Percentiles rank a stretch among this genome's conserved stretches.
These are phyloP conservation scores for Leptatherina wallacei DNA, from an alignment of 2,797 vertebrate species.

Conservation along the genomic window DNA sequence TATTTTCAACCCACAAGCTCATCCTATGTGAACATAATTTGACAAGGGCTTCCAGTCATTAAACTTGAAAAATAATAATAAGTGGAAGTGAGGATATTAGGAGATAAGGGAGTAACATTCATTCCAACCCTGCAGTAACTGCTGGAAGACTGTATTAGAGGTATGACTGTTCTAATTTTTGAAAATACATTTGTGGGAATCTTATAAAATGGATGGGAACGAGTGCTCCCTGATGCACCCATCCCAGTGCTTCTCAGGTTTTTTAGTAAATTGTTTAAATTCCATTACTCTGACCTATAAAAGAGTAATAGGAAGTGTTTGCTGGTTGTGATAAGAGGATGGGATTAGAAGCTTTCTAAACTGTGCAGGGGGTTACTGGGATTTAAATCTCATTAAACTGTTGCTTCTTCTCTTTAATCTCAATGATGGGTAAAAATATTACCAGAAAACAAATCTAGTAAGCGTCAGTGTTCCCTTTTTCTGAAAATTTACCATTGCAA, in stretches of 20 bases:
- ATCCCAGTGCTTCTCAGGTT: not conserved
- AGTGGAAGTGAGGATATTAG: too few relatives aligned
- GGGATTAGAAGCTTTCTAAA: constrained; percentile 69
- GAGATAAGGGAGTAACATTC: constrained; percentile 12
- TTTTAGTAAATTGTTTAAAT: constrained; percentile 48
- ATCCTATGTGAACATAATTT: constrained; percentile 1
- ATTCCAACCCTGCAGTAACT: constrained; percentile 11
- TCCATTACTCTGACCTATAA: constrained; percentile 58
- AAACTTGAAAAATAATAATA: not conserved
- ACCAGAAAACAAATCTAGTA: constrained; percentile 15
- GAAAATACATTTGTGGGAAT: constrained; percentile 3
- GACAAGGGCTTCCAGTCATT: constrained; percentile 2
- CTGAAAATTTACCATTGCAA: not conserved
- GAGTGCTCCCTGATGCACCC: not conserved
- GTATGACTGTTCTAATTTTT: constrained; percentile 37
- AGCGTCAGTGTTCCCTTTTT: not conserved
- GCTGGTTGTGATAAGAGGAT: constrained; percentile 52
- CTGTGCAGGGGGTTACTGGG: constrained; percentile 60
- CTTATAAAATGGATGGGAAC: not conserved
- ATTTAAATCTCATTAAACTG: constrained; percentile 76
- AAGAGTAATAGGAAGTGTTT: constrained; percentile 50
- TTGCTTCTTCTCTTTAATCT: constrained; percentile 51
- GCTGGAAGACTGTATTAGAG: not conserved
- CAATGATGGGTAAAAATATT: constrained; percentile 46
- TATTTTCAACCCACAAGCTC: not conserved